Conservation (phyloP, 2,888 invertebrate species). For the Caenorhabditis angaria region DNA sequence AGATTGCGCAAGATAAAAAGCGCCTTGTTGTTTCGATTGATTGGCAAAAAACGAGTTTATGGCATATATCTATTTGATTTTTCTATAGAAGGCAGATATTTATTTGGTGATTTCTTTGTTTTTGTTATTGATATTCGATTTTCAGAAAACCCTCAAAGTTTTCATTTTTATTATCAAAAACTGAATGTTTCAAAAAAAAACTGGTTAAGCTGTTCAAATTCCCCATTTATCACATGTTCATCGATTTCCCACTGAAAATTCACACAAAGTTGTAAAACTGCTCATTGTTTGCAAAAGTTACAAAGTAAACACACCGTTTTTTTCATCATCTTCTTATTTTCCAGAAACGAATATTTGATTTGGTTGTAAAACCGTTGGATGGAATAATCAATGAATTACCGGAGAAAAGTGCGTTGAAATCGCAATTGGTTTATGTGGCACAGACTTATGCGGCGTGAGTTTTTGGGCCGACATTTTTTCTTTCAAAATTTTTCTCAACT, state of each 20-base stretch:
- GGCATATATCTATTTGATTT: neutral
- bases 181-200: too few relatives aligned
- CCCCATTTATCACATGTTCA: neutral
- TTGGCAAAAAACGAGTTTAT: neutral
- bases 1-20: constrained; percentile 1
- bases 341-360: constrained; percentile 38
- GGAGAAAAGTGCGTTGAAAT: constrained; percentile 39
- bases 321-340: constrained; percentile 13
- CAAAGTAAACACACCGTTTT: neutral
- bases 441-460: constrained; percentile 55
- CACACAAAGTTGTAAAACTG: neutral
- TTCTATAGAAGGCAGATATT: neutral
- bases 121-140: neutral
- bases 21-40: neutral
- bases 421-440: constrained; percentile 44
- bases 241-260: neutral
- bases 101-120: neutral
- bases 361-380: constrained; percentile 51
- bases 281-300: neutral
- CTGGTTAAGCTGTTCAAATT: too few relatives aligned
- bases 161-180: too few relatives aligned
- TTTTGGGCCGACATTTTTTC: neutral
- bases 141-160: too few relatives aligned
- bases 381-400: constrained; percentile 44
- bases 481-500: neutral